These are phyloP conservation scores for Tinamus guttatus DNA, from an alignment of 2,113 vertebrate genomes.

Conservation along the genomic window DNA sequence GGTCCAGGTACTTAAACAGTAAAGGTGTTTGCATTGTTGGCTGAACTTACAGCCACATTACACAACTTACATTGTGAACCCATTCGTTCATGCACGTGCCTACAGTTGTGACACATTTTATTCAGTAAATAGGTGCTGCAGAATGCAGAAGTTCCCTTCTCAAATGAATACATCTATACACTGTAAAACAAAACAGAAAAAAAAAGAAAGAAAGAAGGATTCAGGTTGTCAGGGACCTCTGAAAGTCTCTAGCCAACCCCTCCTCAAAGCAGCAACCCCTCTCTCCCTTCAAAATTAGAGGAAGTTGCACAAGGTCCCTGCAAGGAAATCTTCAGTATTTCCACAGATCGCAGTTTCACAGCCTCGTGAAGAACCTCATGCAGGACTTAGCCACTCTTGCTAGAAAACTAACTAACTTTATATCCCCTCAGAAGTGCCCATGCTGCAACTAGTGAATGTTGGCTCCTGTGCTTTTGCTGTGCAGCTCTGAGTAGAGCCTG, in stretches of 20 bases:
- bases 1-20: not conserved
- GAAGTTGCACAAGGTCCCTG: not conserved
- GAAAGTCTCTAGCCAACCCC: not conserved
- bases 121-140: not conserved
- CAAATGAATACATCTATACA: not conserved
- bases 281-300: not conserved
- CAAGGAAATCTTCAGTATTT: not conserved
- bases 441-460: not conserved
- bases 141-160: not conserved
- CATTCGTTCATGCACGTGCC: not conserved
- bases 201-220: not conserved
- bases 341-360: not conserved
- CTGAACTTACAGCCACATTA: not conserved
- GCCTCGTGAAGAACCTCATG: not conserved
- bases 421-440: too few relatives aligned
- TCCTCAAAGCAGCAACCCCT: not conserved
- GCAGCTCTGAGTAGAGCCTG: not conserved
- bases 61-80: not conserved
- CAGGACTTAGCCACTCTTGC: not conserved
- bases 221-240: not conserved
- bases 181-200: not conserved
- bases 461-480: not conserved
- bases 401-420: not conserved
- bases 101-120: not conserved
- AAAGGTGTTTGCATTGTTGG: not conserved